Evolutionary conservation across 2,797 vertebrate species (phyloP), one percentile per base, ranked within the genome.

Genomic region (Nyctibius grandis): DNA sequence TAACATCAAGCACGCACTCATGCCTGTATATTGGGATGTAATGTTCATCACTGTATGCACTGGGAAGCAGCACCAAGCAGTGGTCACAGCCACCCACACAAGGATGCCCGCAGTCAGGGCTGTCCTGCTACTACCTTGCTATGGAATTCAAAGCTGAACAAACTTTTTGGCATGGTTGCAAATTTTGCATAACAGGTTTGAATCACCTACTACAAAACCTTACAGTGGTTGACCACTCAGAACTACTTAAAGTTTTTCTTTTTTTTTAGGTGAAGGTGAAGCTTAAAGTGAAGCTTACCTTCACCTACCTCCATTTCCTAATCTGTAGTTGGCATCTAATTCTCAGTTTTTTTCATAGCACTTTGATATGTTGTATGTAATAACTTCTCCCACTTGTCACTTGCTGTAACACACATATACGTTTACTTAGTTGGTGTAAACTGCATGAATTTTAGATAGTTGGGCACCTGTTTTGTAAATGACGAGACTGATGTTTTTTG

Each of bases 1-100:
- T 34, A 56, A 36, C 48, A n/a, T 59, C 2, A n/a, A 57, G 12
- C 28, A 29, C 0, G 0, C 15, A 9, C 26, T 68, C 16, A 12
- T 11, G 21, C 29, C 18, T 15, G 5, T 45, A 18, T 34, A 54
- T 9, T 31, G 31, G 57, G 26, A 45, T 40, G 15, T 34, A 56
- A 38, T 12, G 20, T n/a, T 70, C 21, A 15, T 48, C 40, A n/a
- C 34, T 42, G 15, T 4, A 4, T 5, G 31, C 33, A 31, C 36
- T 29, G 31, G 61, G 65, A 80, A 54, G 44, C 47, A 64, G 36
- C 51, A 48, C 19, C 42, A 48, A 7, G 56, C 42, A 47, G 53
- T 26, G 47, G 16, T 61, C 33, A 47, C 22, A 23, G 51, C 12
- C 33, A 50, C 15, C 11, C 38, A 3, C 6, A 2, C 4, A 15